phyloP scores from a whole-genome alignment of 53 echinoderm and acorn worm species.

The Antedon mediterranea region DNA sequence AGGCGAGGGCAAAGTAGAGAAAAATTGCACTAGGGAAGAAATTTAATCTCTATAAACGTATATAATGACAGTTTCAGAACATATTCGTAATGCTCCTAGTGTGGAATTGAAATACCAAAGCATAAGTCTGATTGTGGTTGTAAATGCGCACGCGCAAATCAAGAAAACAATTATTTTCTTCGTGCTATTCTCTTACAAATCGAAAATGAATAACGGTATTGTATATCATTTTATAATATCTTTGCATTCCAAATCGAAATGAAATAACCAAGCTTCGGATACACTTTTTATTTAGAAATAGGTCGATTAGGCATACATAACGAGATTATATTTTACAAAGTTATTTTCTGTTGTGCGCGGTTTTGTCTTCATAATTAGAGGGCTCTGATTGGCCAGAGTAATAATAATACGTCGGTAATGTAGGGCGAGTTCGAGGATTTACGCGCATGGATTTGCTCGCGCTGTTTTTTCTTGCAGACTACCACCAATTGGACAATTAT shows the following conservation, averaged over 20 bases:
- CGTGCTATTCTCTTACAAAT: background rate
- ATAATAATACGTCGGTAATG: background rate
- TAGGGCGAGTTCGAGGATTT: background rate
- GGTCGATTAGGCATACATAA: background rate
- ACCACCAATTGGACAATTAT: no score
- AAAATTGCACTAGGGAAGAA: background rate
- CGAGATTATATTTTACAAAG: background rate
- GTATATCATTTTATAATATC: constrained; percentile 1
- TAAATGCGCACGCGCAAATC: background rate
- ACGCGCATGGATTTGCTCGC: background rate
- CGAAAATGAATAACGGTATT: background rate
- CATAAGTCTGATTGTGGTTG: background rate
- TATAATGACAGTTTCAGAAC: background rate
- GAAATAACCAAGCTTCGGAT: background rate
- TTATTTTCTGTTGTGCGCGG: background rate
- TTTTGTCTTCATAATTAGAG: background rate
- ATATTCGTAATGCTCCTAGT: background rate
- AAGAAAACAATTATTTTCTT: background rate
- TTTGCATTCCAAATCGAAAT: background rate
- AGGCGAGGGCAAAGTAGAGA: background rate
- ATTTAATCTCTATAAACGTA: background rate
- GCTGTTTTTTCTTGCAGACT: no score
- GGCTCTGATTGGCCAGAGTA: background rate
- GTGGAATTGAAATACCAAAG: background rate
- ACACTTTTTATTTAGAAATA: background rate